Evolutionary conservation across 2,888 invertebrate species (phyloP).

Genomic region (Mechanitis messenoides): DNA sequence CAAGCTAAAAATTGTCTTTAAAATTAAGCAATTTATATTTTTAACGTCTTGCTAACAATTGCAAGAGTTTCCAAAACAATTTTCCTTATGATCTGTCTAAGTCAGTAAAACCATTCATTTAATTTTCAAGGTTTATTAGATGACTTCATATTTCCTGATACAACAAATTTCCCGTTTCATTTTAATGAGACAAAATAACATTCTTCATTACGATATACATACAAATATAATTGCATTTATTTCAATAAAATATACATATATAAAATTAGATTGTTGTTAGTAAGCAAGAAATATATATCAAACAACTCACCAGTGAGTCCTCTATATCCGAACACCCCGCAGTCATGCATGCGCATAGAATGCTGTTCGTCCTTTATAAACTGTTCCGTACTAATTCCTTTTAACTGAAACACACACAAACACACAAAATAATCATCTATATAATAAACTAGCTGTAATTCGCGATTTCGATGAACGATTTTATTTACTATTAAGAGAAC

Average conservation of each 20-base stretch:
- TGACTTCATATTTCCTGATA: not conserved
- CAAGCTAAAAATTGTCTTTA: no score
- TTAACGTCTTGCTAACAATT: no score
- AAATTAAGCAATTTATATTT: no score
- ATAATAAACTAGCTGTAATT: no score
- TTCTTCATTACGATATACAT: no score
- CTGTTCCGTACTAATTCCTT: conserved; percentile 85
- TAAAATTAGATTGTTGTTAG: not conserved
- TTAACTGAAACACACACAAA: conserved; percentile 63
- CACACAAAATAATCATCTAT: conserved; percentile 1
- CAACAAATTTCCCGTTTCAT: no score
- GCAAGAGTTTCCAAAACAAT: no score
- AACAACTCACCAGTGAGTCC: conserved; percentile 80
- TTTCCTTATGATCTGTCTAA: not conserved
- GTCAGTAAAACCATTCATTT: not conserved
- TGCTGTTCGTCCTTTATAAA: conserved; percentile 85
- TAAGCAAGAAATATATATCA: conserved; percentile 1
- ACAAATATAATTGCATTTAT: no score
- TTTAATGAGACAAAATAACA: no score
- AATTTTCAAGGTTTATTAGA: conserved; percentile 3
- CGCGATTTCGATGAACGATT: no score
- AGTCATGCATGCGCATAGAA: conserved; percentile 83
- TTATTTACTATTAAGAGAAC: no score
- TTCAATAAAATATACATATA: no score
- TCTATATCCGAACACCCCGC: conserved; percentile 84